A percentile compares a stretch with the other conserved stretches of the same genome.
These are phyloP conservation scores for Cynoglossus semilaevis DNA, from an alignment of 2,113 vertebrate genomes.

Conservation along the genomic window DNA sequence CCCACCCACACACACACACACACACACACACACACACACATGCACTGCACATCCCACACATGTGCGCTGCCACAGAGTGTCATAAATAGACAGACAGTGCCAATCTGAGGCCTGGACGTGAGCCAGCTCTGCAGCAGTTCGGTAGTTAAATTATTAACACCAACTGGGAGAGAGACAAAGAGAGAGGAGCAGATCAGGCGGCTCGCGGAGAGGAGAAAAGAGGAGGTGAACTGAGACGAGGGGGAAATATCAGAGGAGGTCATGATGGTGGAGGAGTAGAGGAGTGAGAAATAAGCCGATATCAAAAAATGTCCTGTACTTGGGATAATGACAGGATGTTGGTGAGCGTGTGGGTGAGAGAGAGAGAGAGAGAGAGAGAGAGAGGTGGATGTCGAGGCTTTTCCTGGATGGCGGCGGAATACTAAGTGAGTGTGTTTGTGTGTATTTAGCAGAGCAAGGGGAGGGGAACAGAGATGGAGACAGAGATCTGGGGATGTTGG, in stretches of 20 bases:
- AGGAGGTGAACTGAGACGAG: constrained; percentile 51
- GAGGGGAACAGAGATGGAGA: constrained; percentile 73
- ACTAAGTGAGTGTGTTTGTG: constrained; percentile 59
- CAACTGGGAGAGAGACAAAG: constrained; percentile 72
- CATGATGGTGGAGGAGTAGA: constrained; percentile 8
- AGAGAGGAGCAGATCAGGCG: constrained; percentile 60
- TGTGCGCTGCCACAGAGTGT: constrained; percentile 66
- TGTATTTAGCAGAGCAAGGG: constrained; percentile 62
- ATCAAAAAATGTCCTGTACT: constrained; percentile 23
- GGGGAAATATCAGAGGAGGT: constrained; percentile 31
- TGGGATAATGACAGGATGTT: constrained; percentile 16
- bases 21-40: constrained; percentile 63
- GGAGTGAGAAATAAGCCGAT: background rate
- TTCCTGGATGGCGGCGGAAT: constrained; percentile 54
- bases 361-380: constrained; percentile 38
- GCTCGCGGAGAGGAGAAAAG: constrained; percentile 56
- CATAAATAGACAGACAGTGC: constrained; percentile 74
- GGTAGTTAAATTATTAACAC: constrained; percentile 78
- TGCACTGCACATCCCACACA: constrained; percentile 71
- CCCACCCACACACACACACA: constrained; percentile 19
- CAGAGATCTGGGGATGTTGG: constrained; percentile 72
- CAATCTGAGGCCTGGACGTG: constrained; percentile 70
- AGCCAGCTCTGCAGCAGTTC: constrained; percentile 75
- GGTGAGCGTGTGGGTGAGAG: constrained; percentile 7
- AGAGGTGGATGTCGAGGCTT: constrained; percentile 49